Evolutionary conservation across 2,113 vertebrate genomes (phyloP).

Genomic region (Pogonocichla stellata): DNA sequence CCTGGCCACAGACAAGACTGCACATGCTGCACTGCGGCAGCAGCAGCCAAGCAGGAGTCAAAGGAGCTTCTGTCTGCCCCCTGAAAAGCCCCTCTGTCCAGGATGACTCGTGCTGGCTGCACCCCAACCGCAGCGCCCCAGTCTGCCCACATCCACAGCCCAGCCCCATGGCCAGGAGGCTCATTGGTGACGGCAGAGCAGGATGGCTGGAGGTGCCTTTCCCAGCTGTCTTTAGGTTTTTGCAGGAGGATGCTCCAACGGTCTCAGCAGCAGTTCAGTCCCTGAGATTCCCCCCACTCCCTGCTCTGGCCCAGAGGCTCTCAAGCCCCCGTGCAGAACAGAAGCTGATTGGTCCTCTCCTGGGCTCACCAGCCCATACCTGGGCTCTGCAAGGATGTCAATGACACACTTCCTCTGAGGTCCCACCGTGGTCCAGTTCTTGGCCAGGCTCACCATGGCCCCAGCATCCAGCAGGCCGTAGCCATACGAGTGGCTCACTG

Average conservation of each 20-base stretch:
- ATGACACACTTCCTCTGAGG: conserved; percentile 89
- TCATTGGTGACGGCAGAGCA: rapidly evolving
- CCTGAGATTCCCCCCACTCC: rapidly evolving
- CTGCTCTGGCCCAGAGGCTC: background rate
- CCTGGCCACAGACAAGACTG: background rate
- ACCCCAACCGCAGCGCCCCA: background rate
- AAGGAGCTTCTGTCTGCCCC: conserved; percentile 50
- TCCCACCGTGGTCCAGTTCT: conserved; percentile 90
- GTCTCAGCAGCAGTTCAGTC: background rate
- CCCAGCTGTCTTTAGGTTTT: background rate
- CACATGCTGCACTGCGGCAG: background rate
- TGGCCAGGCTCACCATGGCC: conserved; percentile 89
- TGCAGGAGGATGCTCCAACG: rapidly evolving
- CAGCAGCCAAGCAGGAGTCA: background rate
- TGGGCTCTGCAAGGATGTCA: conserved; percentile 85
- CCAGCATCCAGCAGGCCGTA: conserved; percentile 92
- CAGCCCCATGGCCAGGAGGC: background rate
- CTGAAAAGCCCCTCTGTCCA: conserved; percentile 56
- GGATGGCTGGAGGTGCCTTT: background rate
- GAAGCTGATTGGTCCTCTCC: rapidly evolving
- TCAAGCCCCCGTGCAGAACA: rapidly evolving
- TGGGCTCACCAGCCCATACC: conserved; percentile 68
- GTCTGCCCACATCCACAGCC: background rate
- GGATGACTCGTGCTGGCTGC: background rate
- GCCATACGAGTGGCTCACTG: conserved; percentile 97